Evolutionary conservation across 2,113 vertebrate species (phyloP).

Genomic region (Rostratula benghalensis): DNA sequence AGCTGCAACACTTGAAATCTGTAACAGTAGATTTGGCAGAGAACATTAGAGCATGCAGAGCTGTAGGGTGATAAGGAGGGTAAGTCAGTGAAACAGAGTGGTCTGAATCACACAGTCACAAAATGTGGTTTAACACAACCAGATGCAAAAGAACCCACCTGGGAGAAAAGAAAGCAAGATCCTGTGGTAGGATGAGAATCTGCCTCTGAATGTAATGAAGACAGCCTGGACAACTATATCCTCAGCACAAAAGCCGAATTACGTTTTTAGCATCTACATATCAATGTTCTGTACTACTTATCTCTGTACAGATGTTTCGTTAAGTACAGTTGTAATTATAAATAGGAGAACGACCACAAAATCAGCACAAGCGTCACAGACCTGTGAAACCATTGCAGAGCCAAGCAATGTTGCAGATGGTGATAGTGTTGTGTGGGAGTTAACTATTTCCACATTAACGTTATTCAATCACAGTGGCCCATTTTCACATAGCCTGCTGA

Average conservation of each 20-base stretch:
- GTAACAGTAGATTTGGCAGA: neutral
- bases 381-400: conserved; percentile 20
- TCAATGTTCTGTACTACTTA: neutral
- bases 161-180: neutral
- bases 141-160: neutral
- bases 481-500: conserved; percentile 43
- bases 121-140: neutral
- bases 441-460: conserved; percentile 10
- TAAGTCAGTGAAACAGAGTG: neutral
- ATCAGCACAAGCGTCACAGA: neutral
- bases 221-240: neutral
- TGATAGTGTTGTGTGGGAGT: conserved; percentile 21
- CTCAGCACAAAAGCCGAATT: neutral
- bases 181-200: neutral
- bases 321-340: neutral
- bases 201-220: neutral
- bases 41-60: neutral
- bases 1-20: neutral
- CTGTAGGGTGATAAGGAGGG: neutral
- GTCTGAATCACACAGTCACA: neutral
- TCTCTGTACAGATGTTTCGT: neutral
- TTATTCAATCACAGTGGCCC: conserved; percentile 56
- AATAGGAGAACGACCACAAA: conserved; percentile 11
- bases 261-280: neutral
- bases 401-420: neutral